These are phyloP conservation scores for Excalfactoria chinensis DNA, from an alignment of 2,113 vertebrate genomes.

Conservation along the genomic window DNA sequence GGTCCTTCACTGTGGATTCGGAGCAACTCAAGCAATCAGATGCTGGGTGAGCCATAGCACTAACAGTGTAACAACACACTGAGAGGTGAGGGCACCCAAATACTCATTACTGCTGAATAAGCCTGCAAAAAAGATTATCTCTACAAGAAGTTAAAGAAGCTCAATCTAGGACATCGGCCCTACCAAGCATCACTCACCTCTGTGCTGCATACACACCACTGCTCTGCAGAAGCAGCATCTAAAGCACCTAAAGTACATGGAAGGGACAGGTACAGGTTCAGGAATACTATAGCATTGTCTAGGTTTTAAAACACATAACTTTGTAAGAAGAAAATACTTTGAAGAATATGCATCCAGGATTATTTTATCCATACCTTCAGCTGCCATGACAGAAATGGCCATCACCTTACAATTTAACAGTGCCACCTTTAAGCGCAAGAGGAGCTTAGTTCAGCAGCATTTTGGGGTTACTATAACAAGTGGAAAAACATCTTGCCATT, in stretches of 20 bases:
- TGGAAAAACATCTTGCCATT: background rate
- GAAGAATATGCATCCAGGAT: rapidly evolving
- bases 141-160: background rate
- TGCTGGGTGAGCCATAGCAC: rapidly evolving
- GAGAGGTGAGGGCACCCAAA: background rate
- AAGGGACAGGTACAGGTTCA: background rate
- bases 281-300: background rate
- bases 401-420: background rate
- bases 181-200: rapidly evolving
- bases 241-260: background rate
- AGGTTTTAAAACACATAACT: background rate
- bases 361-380: background rate
- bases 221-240: background rate
- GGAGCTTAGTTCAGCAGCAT: background rate
- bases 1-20: rapidly evolving
- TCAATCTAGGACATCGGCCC: background rate
- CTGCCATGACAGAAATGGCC: background rate
- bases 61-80: background rate
- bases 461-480: background rate
- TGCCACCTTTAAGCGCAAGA: rapidly evolving
- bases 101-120: background rate
- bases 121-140: background rate
- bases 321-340: conserved; percentile 3
- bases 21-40: background rate
- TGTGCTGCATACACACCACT: rapidly evolving